These are phyloP conservation scores for Bubo bubo DNA, from an alignment of 2,113 vertebrate species.

Conservation along the genomic window DNA sequence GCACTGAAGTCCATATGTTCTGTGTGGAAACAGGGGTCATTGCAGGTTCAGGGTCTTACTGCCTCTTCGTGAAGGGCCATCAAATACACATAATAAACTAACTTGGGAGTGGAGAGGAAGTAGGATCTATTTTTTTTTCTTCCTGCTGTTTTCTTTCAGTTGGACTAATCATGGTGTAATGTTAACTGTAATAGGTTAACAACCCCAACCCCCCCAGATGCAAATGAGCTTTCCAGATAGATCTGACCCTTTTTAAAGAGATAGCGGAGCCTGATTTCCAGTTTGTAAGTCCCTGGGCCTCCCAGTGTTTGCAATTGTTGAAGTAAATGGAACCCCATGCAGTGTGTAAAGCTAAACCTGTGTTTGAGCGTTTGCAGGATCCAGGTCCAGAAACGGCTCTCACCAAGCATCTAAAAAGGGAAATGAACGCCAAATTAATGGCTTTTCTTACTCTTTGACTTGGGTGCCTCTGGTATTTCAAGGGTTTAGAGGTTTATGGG, in stretches of 20 bases:
- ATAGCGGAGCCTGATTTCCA: background rate
- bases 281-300: background rate
- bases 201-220: background rate
- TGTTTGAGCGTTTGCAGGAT: background rate
- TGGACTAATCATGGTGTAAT: slow-evolving; percentile 1
- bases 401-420: background rate
- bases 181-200: slow-evolving; percentile 14
- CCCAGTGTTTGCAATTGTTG: background rate
- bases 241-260: background rate
- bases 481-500: slow-evolving; percentile 23
- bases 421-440: background rate
- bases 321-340: background rate
- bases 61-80: slow-evolving; percentile 19
- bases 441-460: slow-evolving; percentile 13
- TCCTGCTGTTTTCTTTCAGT: slow-evolving; percentile 37
- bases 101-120: slow-evolving; percentile 34
- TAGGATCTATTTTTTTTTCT: background rate
- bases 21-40: slow-evolving; percentile 26
- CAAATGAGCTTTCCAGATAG: background rate
- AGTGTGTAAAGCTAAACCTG: background rate
- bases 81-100: slow-evolving; percentile 56
- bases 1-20: slow-evolving; percentile 17
- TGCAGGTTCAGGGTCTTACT: slow-evolving; percentile 50
- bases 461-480: slow-evolving; percentile 4
- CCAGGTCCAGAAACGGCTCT: background rate